phyloP scores from a whole-genome alignment of 2,888 invertebrate species.

The Diarsia brunnea region DNA sequence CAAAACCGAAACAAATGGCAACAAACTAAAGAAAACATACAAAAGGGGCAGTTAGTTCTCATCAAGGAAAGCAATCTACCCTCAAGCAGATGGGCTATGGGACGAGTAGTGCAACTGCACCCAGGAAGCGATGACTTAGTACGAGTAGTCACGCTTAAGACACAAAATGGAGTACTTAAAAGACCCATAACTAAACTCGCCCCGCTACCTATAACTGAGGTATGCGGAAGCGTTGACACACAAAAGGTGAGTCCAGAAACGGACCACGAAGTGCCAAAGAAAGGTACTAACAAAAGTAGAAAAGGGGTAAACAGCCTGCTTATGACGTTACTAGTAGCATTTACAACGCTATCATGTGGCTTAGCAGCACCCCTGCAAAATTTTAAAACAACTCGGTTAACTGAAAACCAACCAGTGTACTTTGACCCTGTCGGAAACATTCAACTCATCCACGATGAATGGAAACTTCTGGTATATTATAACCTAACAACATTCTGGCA shows the following conservation, averaged over 20 bases:
- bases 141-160: conserved; percentile 8
- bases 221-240: background rate
- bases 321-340: conserved; percentile 1
- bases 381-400: conserved; percentile 7
- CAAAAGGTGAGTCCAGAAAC: background rate
- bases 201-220: conserved; percentile 1
- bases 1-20: conserved; percentile 18
- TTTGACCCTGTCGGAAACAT: conserved; percentile 15
- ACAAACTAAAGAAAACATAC: background rate
- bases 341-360: conserved; percentile 9
- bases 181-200: conserved; percentile 15
- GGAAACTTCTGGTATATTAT: conserved; percentile 21
- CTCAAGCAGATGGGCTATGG: background rate
- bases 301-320: background rate
- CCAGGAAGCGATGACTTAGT: background rate
- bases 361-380: background rate
- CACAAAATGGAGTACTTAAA: conserved; percentile 16
- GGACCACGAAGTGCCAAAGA: background rate
- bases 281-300: background rate
- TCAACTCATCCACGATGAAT: conserved; percentile 9
- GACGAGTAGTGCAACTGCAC: background rate
- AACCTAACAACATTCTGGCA: conserved; percentile 35
- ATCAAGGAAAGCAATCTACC: background rate
- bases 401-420: conserved; percentile 5
- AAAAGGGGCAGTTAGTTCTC: too few species aligned